Base-by-base conservation (phyloP, 30 jellyfish, hydroid and myxozoan species). In the Pelagia noctiluca region DNA sequence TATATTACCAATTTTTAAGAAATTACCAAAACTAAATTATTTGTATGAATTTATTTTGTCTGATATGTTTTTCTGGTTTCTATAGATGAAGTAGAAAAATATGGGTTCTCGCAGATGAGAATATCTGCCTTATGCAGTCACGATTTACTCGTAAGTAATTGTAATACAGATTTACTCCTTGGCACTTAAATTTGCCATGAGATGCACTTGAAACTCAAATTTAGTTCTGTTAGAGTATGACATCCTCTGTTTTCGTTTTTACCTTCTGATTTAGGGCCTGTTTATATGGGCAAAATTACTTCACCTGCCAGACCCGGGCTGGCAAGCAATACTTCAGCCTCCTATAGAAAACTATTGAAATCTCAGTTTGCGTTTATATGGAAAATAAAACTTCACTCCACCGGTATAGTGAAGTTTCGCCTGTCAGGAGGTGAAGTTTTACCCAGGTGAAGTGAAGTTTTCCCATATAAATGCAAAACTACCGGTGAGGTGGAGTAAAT, bases 51-150 rank as follows among this genome's bases (percentile, higher is more conserved):
- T 57, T 31, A 16, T 4, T 1, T 3, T 25, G 48, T 23, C 5
- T 26, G 57, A 2, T 33, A 28, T 53, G 32, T 42, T 26, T 13
- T 42, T 26, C 48, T 57, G 26, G 3, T 19, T 37, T 10, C 0
- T 35, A n/a, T 61, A 88, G 95, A 90, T 35, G 50, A 60, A 54
- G 42, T 90, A 34, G 97, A 90, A 38, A 72, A 42, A 33, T 87
- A 67, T 30, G 98, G 98, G 37, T 92, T 92, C 71, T 78, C 98
- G 26, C 98, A 92, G 78, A 32, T 86, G 35, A 85, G 88, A 62
- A 42, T 92, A 38, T 78, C 96, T 21, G 90, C 98, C 24, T 54
- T 92, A 22, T 85, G 96, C 68, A 89, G 76, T 12, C 87, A 82
- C 2, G 92, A 75, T 10, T 68, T 92, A 34, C 80, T 85, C n/a